These are phyloP conservation scores for Eulemur coronatus DNA, from an alignment of 2,797 vertebrate species.

Conservation along the genomic window DNA sequence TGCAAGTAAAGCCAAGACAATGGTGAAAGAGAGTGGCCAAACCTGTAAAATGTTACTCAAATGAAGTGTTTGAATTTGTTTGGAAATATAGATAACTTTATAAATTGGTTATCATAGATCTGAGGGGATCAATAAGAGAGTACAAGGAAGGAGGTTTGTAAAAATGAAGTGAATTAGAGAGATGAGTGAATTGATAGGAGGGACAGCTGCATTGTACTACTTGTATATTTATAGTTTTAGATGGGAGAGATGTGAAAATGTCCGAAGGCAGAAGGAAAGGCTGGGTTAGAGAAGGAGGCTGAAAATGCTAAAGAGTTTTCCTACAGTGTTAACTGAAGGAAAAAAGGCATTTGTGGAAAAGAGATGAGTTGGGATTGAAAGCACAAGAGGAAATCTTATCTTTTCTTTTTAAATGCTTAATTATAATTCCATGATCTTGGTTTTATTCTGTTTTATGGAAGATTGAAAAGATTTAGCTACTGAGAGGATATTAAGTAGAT, in stretches of 20 bases:
- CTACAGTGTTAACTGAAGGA: background rate
- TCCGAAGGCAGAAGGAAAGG: background rate
- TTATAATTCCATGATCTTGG: background rate
- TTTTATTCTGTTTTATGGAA: constrained; percentile 15
- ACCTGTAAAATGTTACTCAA: background rate
- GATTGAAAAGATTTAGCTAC: background rate
- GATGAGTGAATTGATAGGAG: background rate
- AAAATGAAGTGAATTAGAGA: background rate
- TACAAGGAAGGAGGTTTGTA: background rate
- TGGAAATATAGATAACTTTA: background rate
- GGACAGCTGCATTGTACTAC: background rate
- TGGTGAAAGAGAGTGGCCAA: background rate
- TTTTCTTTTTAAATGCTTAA: background rate
- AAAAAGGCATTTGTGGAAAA: background rate
- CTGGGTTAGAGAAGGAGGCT: background rate
- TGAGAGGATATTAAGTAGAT: background rate
- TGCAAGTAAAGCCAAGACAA: background rate
- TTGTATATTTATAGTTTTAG: background rate
- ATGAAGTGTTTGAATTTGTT: background rate
- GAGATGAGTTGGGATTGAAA: background rate
- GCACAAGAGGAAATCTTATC: background rate
- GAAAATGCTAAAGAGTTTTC: background rate
- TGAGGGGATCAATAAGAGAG: background rate
- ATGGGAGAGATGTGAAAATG: background rate
- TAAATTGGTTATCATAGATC: background rate